These are phyloP conservation scores for Bombylius discolor DNA, from an alignment of 2,888 invertebrate species.

Conservation along the genomic window DNA sequence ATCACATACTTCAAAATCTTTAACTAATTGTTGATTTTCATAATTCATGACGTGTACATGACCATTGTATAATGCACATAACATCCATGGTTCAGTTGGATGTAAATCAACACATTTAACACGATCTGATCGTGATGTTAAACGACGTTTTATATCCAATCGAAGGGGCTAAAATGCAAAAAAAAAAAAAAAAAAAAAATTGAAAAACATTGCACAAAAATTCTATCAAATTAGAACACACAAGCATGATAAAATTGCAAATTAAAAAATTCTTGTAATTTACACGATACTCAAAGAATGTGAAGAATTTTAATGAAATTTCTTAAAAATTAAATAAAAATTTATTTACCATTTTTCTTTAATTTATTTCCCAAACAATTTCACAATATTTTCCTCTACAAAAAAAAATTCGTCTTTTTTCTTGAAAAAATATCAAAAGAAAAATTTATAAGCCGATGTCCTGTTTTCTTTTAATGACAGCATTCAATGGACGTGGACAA, in stretches of 20 bases:
- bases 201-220: background rate
- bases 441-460: background rate
- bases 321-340: no score
- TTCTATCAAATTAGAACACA: no score
- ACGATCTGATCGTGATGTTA: constrained; percentile 94
- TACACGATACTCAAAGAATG: no score
- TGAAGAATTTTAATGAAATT: no score
- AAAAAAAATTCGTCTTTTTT: no score
- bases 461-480: constrained; percentile 3
- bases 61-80: constrained; percentile 96
- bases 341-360: no score
- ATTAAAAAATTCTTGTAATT: no score
- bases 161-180: constrained; percentile 64
- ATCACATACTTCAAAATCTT: constrained; percentile 89
- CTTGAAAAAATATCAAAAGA: no score
- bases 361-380: no score
- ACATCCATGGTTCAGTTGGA: constrained; percentile 96
- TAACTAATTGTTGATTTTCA: constrained; percentile 82
- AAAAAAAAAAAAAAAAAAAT: background rate
- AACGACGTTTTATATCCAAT: constrained; percentile 93
- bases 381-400: no score
- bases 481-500: constrained; percentile 11
- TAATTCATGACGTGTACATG: constrained; percentile 99
- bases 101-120: constrained; percentile 98
- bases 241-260: no score